These are phyloP conservation scores for Centropristis striata DNA, from an alignment of 2,113 vertebrate species.

Conservation along the genomic window DNA sequence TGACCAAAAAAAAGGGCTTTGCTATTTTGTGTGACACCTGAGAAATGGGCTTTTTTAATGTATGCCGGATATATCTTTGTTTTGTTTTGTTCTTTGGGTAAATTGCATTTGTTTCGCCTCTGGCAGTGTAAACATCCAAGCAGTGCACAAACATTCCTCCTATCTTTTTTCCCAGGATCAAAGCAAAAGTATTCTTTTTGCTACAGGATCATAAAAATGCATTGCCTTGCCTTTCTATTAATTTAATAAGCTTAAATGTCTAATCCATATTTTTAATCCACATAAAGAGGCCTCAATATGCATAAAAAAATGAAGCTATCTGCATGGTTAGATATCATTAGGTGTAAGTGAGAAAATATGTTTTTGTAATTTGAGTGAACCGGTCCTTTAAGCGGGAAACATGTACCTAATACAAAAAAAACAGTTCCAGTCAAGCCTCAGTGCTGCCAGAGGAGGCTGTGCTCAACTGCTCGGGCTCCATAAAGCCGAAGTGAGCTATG, in stretches of 20 bases:
- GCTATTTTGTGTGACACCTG: conserved; percentile 41
- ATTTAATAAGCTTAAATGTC: conserved; percentile 35
- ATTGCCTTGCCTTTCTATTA: conserved; percentile 2
- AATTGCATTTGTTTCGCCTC: conserved; percentile 53
- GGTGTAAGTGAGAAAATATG: not conserved
- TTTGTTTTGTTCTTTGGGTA: conserved; percentile 42
- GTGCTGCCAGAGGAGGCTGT: conserved; percentile 34
- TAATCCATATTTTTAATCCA: not conserved
- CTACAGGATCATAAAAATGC: conserved; percentile 30
- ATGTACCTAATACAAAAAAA: conserved; percentile 3
- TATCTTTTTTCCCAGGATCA: conserved; percentile 51
- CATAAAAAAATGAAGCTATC: not conserved
- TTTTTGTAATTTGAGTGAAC: conserved; percentile 1
- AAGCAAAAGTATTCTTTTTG: conserved; percentile 32
- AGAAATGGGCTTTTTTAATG: conserved; percentile 5
- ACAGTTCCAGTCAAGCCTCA: not conserved
- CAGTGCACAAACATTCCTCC: conserved; percentile 8
- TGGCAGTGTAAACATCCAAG: conserved; percentile 47
- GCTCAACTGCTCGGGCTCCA: conserved; percentile 24
- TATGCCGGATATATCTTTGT: conserved; percentile 13
- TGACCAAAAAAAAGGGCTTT: conserved; percentile 21
- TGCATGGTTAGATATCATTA: not conserved
- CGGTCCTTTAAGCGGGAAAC: conserved; percentile 9
- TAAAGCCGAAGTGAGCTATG: conserved; percentile 60
- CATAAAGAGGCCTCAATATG: not conserved